A percentile compares a stretch with the other conserved stretches of the same genome.
Conservation (phyloP, 2,113 vertebrate genomes). For the Zosterops hypoxanthus region DNA sequence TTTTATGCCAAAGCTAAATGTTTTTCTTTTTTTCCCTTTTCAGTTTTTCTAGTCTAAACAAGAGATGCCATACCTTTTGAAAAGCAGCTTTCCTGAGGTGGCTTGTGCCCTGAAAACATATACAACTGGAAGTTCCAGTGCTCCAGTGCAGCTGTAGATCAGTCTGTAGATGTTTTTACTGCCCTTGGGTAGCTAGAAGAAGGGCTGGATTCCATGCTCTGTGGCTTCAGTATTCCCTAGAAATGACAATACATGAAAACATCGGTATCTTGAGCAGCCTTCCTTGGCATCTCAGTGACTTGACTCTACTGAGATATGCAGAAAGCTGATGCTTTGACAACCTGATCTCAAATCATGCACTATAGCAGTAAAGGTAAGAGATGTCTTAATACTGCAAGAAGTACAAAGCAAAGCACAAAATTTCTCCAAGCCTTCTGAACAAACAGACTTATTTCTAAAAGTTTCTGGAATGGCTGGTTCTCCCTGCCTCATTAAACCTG, state of each 20-base stretch:
- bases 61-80: slow-evolving; percentile 17
- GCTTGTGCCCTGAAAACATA: background rate
- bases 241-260: background rate
- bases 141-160: background rate
- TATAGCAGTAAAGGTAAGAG: background rate
- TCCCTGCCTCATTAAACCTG: background rate
- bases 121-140: background rate
- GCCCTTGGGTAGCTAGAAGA: background rate
- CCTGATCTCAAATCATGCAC: background rate
- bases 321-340: background rate
- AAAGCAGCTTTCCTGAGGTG: background rate
- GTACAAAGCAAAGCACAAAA: background rate
- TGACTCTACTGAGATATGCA: background rate
- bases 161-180: background rate
- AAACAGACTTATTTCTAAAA: background rate
- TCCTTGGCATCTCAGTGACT: background rate
- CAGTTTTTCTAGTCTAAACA: background rate
- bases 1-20: background rate
- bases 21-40: background rate
- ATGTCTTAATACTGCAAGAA: background rate
- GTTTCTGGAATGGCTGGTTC: background rate
- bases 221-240: background rate
- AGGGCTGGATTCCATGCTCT: background rate
- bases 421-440: background rate
- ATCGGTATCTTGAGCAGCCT: background rate